phyloP scores from a whole-genome alignment of 2,797 vertebrate genomes.

The Parauchenoglanis punctatus region DNA sequence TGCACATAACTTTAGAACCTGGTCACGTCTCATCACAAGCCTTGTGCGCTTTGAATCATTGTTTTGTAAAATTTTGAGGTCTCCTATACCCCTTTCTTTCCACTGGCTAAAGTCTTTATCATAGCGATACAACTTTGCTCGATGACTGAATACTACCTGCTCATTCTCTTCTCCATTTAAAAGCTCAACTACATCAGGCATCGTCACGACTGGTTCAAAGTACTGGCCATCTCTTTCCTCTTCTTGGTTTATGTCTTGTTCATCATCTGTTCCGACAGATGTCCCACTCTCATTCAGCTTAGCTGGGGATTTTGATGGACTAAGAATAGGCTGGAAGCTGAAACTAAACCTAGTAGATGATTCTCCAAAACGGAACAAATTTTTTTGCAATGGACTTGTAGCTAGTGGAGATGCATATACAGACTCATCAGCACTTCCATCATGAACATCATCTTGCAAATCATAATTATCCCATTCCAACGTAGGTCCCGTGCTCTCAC shows the following conservation, averaged over 20 bases:
- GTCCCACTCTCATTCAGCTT: conserved; percentile 88
- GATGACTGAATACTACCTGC: conserved; percentile 89
- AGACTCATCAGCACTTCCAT: conserved; percentile 84
- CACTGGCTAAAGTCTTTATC: conserved; percentile 90
- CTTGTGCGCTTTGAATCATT: conserved; percentile 85
- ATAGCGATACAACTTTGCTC: conserved; percentile 96
- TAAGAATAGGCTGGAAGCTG: conserved; percentile 92
- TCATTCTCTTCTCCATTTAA: conserved; percentile 98
- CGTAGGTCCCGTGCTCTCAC: conserved; percentile 82
- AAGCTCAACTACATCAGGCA: conserved; percentile 91
- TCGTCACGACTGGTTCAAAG: conserved; percentile 94
- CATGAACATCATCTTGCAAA: conserved; percentile 83
- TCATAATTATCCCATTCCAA: conserved; percentile 97
- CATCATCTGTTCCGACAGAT: conserved; percentile 90
- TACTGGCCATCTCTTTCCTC: conserved; percentile 93
- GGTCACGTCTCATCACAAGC: conserved; percentile 96
- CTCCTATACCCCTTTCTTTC: conserved; percentile 97
- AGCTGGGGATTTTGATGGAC: conserved; percentile 92
- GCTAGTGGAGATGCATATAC: conserved; percentile 84
- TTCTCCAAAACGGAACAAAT: conserved; percentile 94
- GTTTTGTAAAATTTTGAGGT: conserved; percentile 94
- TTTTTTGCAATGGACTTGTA: conserved; percentile 86
- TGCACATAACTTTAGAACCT: conserved; percentile 96
- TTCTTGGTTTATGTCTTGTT: conserved; percentile 89
- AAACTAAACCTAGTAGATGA: conserved; percentile 92